Base-by-base conservation (phyloP, 2,113 vertebrate species). In the Seriola dumerili region DNA sequence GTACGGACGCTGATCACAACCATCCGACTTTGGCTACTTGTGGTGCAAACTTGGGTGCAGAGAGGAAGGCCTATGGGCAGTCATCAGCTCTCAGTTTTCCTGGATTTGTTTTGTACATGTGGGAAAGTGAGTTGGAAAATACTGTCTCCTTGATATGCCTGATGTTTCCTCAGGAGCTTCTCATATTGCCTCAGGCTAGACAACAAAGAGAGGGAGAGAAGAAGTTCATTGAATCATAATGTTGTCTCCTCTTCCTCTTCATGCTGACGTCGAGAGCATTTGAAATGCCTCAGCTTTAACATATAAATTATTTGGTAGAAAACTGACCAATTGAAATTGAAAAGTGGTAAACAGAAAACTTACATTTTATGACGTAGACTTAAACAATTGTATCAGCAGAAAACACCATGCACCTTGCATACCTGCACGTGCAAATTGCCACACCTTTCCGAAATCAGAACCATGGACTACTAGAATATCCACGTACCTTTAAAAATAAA, bases 81-180 rank as follows among this genome's bases (percentile, higher is more conserved):
- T 78, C 72, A 72, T 58, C 76, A 52, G 52, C 76, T 23, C 68
- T 65, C 46, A 4, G 6, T 68, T 69, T 86, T 86, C 46, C 63
- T 62, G 25, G 34, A 80, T 71, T 73, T 87, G 61, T 80, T 91
- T 83, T 72, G 69, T 66, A 79, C 62, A 63, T 81, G 70, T 67
- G 74, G 44, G 72, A 76, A 89, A 88, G 63, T 72, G 64, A 87
- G 83, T 79, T 4, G 11, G 76, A 76, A 84, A 85, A 89, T 82
- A 72, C 55, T 78, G 40, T 80, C 76, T 87, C 71, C 88, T 89
- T 91, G 88, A 89, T 85, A 78, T 71, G 80, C 83, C 91, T 89
- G 89, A 90, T 91, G 92, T 93, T 93, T 93, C 90, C 92, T 89
- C 89, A 42, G 85, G 93, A 94, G 91, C 83, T 81, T 73, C 70